These are phyloP conservation scores for Campylomormyrus numenius DNA, from an alignment of 2,113 vertebrate genomes.

Conservation along the genomic window DNA sequence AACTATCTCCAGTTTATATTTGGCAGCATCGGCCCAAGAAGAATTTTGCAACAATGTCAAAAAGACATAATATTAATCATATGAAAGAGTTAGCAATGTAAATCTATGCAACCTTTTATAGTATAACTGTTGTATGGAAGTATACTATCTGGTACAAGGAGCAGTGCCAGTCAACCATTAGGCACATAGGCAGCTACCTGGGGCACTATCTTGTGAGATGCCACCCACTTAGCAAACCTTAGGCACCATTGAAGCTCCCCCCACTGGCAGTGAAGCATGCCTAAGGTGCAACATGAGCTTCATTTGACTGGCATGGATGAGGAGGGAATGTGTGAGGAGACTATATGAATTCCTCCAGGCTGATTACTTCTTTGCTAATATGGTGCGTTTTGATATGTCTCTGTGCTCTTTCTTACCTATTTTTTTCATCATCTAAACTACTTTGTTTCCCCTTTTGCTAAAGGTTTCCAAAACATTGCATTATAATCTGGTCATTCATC, in stretches of 20 bases:
- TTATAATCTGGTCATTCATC: neutral
- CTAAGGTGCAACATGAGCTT: neutral
- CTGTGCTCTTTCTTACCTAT: neutral
- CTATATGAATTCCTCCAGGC: neutral
- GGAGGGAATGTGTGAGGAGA: neutral
- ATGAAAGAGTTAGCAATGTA: neutral
- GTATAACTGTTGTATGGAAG: neutral
- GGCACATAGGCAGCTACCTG: neutral
- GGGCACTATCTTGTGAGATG: neutral
- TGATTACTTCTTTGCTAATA: neutral
- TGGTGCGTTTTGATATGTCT: neutral
- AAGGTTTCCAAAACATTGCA: constrained; percentile 10
- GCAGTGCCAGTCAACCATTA: neutral
- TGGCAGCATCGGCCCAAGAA: no score
- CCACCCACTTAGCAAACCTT: neutral
- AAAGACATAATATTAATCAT: neutral
- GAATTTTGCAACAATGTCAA: neutral
- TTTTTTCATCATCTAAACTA: neutral
- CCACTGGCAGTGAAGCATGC: neutral
- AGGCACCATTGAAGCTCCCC: neutral
- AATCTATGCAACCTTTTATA: neutral
- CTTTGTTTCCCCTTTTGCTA: neutral
- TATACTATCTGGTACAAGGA: neutral
- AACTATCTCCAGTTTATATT: neutral
- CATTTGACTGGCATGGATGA: neutral